A percentile compares a stretch with the other conserved stretches of the same genome.
Evolutionary conservation across 2,113 vertebrate species (phyloP).

Genomic region (Redunca redunca): DNA sequence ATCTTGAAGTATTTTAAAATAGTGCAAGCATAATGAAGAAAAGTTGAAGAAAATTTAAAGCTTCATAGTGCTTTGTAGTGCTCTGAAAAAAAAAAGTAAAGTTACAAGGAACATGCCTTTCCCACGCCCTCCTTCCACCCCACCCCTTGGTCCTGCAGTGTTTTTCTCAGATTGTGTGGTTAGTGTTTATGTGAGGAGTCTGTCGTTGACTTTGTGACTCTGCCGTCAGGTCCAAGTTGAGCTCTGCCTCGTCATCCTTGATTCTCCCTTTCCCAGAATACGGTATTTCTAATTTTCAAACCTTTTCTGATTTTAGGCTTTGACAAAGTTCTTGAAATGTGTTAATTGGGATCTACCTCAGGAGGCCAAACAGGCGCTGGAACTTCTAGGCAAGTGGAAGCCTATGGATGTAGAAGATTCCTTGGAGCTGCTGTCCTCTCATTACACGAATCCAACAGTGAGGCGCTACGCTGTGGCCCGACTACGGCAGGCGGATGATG

Average conservation of each 20-base stretch:
- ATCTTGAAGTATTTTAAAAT: background rate
- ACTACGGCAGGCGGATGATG: constrained; percentile 95
- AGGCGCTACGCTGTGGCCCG: constrained; percentile 94
- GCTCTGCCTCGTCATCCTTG: background rate
- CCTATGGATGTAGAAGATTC: constrained; percentile 99
- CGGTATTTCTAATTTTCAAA: background rate
- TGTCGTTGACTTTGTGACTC: background rate
- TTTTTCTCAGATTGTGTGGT: background rate
- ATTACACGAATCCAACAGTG: constrained; percentile 95
- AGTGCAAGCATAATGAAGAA: background rate
- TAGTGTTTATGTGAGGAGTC: background rate
- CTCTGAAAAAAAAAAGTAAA: background rate
- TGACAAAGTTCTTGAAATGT: constrained; percentile 99
- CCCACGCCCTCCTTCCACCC: background rate
- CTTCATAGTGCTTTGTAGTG: background rate
- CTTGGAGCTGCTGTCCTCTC: constrained; percentile 94
- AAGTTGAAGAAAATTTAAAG: background rate
- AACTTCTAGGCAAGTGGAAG: constrained; percentile 96
- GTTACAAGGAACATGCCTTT: background rate
- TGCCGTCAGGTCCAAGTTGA: background rate
- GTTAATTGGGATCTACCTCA: constrained; percentile 98
- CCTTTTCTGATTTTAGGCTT: constrained; percentile 81
- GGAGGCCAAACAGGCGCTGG: constrained; percentile 97
- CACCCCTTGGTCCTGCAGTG: background rate
- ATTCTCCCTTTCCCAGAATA: background rate